Base-by-base conservation (phyloP, 1,140 invertebrate genomes). In the Drosophila sp. region DNA sequence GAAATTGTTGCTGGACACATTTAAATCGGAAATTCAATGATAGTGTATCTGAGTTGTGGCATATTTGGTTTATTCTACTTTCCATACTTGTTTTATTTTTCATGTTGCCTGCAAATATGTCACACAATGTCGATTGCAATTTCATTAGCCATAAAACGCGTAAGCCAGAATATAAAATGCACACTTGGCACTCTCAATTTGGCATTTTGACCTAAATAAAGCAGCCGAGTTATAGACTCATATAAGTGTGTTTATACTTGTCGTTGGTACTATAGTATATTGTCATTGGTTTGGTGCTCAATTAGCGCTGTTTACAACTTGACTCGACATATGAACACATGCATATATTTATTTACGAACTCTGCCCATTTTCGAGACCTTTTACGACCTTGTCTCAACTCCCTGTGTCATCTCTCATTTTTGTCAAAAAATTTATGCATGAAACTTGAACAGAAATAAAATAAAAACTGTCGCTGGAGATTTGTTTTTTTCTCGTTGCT, bases 171-270 rank as follows among this genome's bases (percentile, higher is more conserved):
- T 77, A 81, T 56, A 69, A 73, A 72, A 29, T 83, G 81, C 70
- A 75, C 56, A 81, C 82, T 75, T 78, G 82, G 64, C 74, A 50
- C 69, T 74, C 69, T 81, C 74, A 69, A 71, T 84, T 81, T 84
- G 82, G 81, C 72, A 65, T 56, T 72, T 25, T 87, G 81, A 81
- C 81, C 78, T 43, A 87, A 84, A 84, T 86, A 72, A 21, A 54
- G 32, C 29, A 43, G 58, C 4, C 13, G 45, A 46, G 48, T 54
- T 54, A 50, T 50, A 14, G 13, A 4, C 46, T 50, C 40, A 18
- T 38, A 11, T 43, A 29, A 48, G 36, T 29, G 11, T 5, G n/a
- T n/a, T n/a, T n/a, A n/a, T n/a, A n/a, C n/a, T n/a, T n/a, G n/a
- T n/a, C n/a, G n/a, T n/a, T n/a, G n/a, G n/a, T n/a, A n/a, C n/a